Conservation (phyloP, 2,797 vertebrate species). For the Channa striata region DNA sequence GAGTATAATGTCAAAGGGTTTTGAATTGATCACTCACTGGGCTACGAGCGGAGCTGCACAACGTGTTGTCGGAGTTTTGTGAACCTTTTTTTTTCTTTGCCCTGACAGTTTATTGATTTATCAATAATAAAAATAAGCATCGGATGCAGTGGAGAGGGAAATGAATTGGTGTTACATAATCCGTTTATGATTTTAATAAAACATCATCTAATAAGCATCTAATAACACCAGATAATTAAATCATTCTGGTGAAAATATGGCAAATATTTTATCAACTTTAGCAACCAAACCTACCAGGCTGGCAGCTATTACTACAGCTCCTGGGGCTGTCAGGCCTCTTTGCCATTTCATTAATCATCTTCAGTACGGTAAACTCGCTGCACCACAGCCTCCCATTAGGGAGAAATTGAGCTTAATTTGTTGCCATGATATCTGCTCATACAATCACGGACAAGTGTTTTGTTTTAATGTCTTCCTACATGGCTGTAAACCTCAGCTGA, state of each 20-base stretch:
- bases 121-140: not conserved
- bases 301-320: constrained; percentile 15
- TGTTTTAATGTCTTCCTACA: not conserved
- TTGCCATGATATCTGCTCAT: constrained; percentile 32
- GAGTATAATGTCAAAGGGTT: not conserved
- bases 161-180: not conserved
- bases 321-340: not conserved
- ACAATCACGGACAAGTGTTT: not conserved
- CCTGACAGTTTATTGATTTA: not conserved
- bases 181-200: not conserved
- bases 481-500: not conserved
- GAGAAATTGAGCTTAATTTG: constrained; percentile 33
- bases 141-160: not conserved
- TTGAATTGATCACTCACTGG: not conserved
- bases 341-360: constrained; percentile 21
- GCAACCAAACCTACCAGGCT: not conserved
- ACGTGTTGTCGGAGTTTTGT: not conserved
- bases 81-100: not conserved
- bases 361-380: not conserved
- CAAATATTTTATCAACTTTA: constrained; percentile 1
- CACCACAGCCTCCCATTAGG: constrained; percentile 35
- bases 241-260: not conserved
- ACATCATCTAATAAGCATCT: not conserved
- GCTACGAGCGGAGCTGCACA: not conserved
- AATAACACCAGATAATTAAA: not conserved